Conservation (phyloP, 2,888 invertebrate genomes). For the Conops quadrifasciatus region DNA sequence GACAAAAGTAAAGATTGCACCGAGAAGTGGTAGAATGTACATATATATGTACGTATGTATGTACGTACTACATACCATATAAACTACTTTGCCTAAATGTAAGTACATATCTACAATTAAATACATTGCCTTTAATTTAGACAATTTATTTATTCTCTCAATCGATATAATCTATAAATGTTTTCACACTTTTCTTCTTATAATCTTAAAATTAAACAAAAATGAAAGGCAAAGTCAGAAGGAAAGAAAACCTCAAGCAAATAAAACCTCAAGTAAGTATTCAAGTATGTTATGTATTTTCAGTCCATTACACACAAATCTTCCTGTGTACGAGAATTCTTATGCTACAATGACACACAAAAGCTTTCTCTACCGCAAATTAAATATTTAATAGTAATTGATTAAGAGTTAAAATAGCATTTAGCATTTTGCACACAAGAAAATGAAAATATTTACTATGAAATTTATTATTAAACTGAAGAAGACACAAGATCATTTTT, state of each 20-base stretch:
- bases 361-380: background rate
- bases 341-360: background rate
- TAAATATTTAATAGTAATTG: slow-evolving; percentile 6
- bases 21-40: background rate
- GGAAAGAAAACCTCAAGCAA: background rate
- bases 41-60: background rate
- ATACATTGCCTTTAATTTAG: background rate
- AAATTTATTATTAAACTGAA: background rate
- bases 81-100: background rate
- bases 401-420: background rate
- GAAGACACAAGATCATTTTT: no score
- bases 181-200: background rate
- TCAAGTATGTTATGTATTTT: background rate
- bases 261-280: background rate
- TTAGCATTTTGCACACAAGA: no score
- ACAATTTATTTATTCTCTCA: no score
- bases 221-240: no score
- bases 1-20: background rate
- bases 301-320: background rate
- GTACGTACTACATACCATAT: background rate
- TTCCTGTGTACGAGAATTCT: no score
- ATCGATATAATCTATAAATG: background rate
- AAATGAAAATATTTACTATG: background rate
- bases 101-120: no score
- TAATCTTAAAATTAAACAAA: no score